A percentile compares a stretch with the other conserved stretches of the same genome.
Evolutionary conservation across 23 tunicate species (phyloP).

Genomic region (Halocynthia roretzi): DNA sequence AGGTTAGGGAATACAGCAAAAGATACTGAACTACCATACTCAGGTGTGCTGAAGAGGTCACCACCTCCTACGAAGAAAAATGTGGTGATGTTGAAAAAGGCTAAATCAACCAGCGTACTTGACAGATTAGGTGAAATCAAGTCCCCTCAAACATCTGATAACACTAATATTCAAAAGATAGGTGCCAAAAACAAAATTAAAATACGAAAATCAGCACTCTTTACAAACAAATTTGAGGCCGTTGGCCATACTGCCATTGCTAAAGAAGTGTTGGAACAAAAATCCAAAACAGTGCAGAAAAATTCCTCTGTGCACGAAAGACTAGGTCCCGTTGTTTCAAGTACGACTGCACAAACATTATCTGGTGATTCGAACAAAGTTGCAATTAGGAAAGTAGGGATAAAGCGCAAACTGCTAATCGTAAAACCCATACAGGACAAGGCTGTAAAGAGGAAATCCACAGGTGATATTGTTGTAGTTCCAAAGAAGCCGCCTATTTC

Average conservation of each 20-base stretch:
- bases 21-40: background rate
- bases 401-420: background rate
- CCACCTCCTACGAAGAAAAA: conserved; percentile 8
- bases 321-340: too few species aligned
- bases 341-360: too few species aligned
- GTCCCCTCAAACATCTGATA: background rate
- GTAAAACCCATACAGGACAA: background rate
- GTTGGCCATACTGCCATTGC: too few species aligned
- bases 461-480: background rate
- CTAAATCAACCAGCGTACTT: conserved; percentile 2
- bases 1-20: conserved; percentile 39
- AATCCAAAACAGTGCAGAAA: too few species aligned
- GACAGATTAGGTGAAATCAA: background rate
- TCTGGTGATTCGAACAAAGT: too few species aligned
- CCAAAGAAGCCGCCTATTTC: conserved; percentile 38
- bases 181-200: too few species aligned
- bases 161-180: too few species aligned
- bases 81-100: conserved; percentile 1
- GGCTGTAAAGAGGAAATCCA: background rate
- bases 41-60: conserved; percentile 16
- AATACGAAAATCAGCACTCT: too few species aligned
- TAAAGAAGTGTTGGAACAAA: too few species aligned
- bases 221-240: too few species aligned
- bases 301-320: too few species aligned
- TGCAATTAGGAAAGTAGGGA: background rate